Conservation (phyloP, 2,888 invertebrate species). For the Crepidodera aurea region DNA sequence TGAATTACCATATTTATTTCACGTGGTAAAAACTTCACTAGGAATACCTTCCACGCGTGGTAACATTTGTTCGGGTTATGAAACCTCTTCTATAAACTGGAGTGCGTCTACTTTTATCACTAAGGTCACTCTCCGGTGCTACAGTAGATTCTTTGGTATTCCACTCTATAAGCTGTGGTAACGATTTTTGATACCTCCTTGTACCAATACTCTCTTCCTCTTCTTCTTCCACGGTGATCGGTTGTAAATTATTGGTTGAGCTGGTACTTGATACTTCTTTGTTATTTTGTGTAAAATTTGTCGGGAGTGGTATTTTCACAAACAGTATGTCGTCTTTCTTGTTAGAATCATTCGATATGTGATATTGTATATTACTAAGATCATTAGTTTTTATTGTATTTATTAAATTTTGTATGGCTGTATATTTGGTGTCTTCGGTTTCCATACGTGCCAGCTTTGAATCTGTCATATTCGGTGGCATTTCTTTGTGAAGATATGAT, state of each 20-base stretch:
- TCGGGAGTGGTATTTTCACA: conserved; percentile 58
- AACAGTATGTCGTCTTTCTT: conserved; percentile 56
- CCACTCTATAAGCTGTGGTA: conserved; percentile 18
- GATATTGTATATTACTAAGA: conserved; percentile 56
- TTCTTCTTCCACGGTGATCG: conserved; percentile 35
- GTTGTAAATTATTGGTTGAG: conserved; percentile 36
- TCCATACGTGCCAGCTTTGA: conserved; percentile 38
- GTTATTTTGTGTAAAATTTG: conserved; percentile 49
- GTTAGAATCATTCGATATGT: conserved; percentile 55
- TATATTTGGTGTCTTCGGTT: conserved; percentile 47
- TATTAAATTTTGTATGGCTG: conserved; percentile 58
- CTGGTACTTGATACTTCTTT: conserved; percentile 24
- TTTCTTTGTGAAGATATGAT: conserved; percentile 80
- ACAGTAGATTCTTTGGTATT: background rate
- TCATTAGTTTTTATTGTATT: conserved; percentile 58
- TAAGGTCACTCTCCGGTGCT: background rate
- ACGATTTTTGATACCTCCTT: conserved; percentile 43
- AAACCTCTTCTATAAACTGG: conserved; percentile 52
- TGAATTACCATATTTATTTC: too few species aligned
- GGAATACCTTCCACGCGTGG: conserved; percentile 40
- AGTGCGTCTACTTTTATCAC: conserved; percentile 12
- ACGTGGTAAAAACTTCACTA: background rate
- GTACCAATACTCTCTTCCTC: conserved; percentile 32
- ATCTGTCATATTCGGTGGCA: conserved; percentile 71
- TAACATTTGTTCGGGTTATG: conserved; percentile 55